A percentile compares a stretch with the other conserved stretches of the same genome.
phyloP scores from a whole-genome alignment of 2,888 invertebrate species.

The Cantharis lateralis region DNA sequence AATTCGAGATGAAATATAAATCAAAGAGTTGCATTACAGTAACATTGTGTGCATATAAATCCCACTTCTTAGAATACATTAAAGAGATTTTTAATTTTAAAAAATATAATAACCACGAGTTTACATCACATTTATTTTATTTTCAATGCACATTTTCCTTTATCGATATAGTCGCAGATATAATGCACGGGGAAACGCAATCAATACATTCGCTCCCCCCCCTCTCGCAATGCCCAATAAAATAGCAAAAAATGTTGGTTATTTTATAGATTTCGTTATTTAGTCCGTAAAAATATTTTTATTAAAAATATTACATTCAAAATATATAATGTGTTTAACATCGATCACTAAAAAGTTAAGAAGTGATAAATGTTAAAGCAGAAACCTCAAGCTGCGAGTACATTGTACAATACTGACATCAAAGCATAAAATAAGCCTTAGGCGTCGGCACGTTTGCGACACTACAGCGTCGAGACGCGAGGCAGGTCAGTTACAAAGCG shows the following conservation, averaged over 20 bases:
- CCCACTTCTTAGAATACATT: constrained; percentile 28
- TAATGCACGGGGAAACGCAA: background rate
- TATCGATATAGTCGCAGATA: background rate
- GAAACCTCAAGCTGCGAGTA: constrained; percentile 10
- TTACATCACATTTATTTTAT: background rate
- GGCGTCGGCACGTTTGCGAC: constrained; percentile 47
- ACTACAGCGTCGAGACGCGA: constrained; percentile 47
- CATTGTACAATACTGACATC: constrained; percentile 33
- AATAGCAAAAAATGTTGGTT: too few species aligned
- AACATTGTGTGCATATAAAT: constrained; percentile 24
- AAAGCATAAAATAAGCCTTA: constrained; percentile 45
- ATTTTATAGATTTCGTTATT: too few species aligned
- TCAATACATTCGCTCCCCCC: too few species aligned
- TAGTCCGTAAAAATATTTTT: too few species aligned
- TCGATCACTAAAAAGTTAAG: constrained; percentile 15
- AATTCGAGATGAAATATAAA: constrained; percentile 56
- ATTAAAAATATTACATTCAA: too few species aligned
- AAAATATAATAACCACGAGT: background rate
- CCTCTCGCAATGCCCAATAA: too few species aligned
- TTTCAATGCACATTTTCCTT: background rate
- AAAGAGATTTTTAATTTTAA: constrained; percentile 1
- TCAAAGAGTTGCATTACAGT: constrained; percentile 45
- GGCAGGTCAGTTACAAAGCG: constrained; percentile 54
- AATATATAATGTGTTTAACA: background rate
- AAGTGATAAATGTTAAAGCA: constrained; percentile 20